Base-by-base conservation (phyloP, 2,113 vertebrate genomes). In the Myocastor coypus region DNA sequence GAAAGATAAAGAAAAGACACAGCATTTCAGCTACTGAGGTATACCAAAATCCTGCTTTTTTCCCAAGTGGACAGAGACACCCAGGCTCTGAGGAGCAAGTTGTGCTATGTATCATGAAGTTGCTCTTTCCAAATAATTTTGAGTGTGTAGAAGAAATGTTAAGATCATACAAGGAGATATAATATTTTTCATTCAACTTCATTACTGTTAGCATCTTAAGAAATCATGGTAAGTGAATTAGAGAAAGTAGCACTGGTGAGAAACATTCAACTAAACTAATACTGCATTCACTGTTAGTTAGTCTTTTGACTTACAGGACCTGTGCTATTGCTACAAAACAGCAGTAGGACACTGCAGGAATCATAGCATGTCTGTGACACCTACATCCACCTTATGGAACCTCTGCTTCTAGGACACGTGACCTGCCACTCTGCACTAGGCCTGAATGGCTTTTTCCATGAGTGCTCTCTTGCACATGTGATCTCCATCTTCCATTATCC, bases 121-220 rank as follows among this genome's bases (percentile, higher is more conserved):
- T 19, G 81, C 87, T 69, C 59, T 52, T 82, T 80, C 83, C 22
- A 94, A 89, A 57, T 57, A 82, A 52, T 42, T 93, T 92, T 95
- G 83, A 11, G 66, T 57, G 50, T 73, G 32, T 46, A 63, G 16
- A 87, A 89, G 24, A 89, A 28, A 69, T 94, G 52, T 55, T 83
- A 84, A 91, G 28, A 63, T 24, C 50, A 30, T 55, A 78, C 13
- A 87, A 12, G 63, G 61, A 83, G 28, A 71, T 61, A 6, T 50
- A 26, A 80, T 40, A 34, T 3, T 0, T 30, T 78, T 61, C 1
- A 95, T 24, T 10, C 6, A 96, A 19, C 19, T 68, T 59, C 30
- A 73, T 11, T 68, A 68, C 12, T 57, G 32, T 73, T 86, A 84
- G 32, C 17, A 71, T 77, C 26, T 91, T 84, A 69, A 1, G 57